Percentiles rank a stretch among this genome's conserved stretches.
These are phyloP conservation scores for Pecten maximus DNA, from an alignment of 2,888 invertebrate species.

Conservation along the genomic window DNA sequence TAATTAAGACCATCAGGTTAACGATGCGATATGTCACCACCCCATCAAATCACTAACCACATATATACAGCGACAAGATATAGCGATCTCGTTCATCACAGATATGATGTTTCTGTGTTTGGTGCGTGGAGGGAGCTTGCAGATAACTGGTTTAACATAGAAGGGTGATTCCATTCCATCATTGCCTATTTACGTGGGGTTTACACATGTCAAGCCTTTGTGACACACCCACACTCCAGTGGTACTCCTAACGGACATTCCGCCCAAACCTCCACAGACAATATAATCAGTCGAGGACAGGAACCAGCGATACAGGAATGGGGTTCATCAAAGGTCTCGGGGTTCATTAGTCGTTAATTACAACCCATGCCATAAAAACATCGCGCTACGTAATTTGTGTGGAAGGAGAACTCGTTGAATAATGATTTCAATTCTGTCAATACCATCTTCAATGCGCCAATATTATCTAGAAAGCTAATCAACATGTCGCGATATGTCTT, in stretches of 20 bases:
- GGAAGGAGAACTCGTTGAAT: neutral
- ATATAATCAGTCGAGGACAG: neutral
- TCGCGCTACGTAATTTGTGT: neutral
- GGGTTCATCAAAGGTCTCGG: neutral
- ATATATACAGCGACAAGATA: constrained; percentile 2
- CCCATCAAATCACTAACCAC: neutral
- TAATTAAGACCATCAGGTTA: neutral
- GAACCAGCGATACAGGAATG: neutral
- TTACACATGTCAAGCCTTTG: neutral
- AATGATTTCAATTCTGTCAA: neutral
- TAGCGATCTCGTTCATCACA: neutral
- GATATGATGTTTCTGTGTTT: neutral
- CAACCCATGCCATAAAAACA: neutral
- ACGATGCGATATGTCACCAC: neutral
- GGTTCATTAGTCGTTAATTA: neutral
- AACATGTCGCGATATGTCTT: neutral
- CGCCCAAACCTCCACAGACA: neutral
- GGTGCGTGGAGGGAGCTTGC: neutral
- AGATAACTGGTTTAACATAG: neutral
- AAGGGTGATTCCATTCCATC: neutral
- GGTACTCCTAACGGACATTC: neutral
- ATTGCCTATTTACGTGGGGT: neutral
- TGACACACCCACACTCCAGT: neutral
- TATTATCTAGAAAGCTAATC: neutral
- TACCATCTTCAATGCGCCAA: neutral